Conservation (phyloP, 2,113 vertebrate genomes). For the Daboia siamensis region DNA sequence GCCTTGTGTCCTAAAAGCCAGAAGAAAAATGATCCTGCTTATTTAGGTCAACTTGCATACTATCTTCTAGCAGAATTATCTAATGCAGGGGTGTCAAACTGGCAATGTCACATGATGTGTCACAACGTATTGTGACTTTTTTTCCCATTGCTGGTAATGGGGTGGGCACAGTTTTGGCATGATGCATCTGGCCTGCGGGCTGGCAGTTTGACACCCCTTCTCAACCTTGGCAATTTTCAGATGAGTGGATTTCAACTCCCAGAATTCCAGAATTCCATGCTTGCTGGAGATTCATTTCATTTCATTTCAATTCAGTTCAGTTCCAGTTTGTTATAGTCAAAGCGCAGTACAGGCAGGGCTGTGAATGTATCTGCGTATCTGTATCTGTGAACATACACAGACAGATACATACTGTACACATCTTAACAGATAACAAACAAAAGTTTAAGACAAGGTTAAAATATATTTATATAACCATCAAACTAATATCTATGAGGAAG, state of each 20-base stretch:
- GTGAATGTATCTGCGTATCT: background rate
- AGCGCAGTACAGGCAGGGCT: background rate
- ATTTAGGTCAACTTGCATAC: conserved; percentile 59
- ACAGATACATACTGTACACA: background rate
- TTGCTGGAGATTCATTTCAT: background rate
- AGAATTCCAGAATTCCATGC: background rate
- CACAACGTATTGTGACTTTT: too few relatives aligned
- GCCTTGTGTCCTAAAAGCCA: conserved; percentile 34
- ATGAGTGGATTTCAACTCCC: background rate
- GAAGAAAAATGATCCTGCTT: conserved; percentile 53
- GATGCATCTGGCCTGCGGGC: too few relatives aligned
- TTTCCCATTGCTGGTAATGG: too few relatives aligned
- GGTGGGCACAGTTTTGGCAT: too few relatives aligned
- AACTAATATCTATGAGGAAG: background rate
- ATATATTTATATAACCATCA: background rate
- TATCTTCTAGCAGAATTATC: conserved; percentile 51
- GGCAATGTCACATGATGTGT: too few relatives aligned
- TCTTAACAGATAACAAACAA: background rate
- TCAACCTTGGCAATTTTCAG: background rate
- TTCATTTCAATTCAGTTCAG: too few relatives aligned
- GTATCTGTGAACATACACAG: background rate
- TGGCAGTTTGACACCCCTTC: background rate
- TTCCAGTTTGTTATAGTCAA: background rate
- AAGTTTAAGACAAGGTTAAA: background rate
- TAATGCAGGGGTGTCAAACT: background rate